A percentile compares a stretch with the other conserved stretches of the same genome.
Evolutionary conservation across 2,888 invertebrate species (phyloP).

Genomic region (Phalera bucephala): DNA sequence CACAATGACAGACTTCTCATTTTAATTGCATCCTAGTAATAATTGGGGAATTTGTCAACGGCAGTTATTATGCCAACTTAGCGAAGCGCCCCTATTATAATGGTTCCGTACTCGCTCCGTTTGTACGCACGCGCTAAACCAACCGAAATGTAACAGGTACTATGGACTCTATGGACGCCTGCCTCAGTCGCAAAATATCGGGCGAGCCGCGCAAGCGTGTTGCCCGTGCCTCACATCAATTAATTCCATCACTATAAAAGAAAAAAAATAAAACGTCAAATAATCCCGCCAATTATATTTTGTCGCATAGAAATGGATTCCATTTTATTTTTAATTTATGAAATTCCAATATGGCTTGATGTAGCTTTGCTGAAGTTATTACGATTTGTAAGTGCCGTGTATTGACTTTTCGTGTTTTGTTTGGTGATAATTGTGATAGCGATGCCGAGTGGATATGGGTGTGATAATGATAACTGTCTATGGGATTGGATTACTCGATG

Average conservation of each 20-base stretch:
- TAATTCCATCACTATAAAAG: constrained; percentile 29
- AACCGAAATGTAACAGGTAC: constrained; percentile 60
- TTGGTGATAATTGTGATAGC: constrained; percentile 69
- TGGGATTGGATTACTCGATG: constrained; percentile 74
- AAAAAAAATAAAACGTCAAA: constrained; percentile 30
- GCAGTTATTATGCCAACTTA: constrained; percentile 48
- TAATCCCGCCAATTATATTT: constrained; percentile 38
- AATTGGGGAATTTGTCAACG: constrained; percentile 32
- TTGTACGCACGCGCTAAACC: constrained; percentile 57
- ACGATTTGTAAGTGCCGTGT: constrained; percentile 47
- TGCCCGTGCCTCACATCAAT: constrained; percentile 33
- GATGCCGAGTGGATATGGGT: constrained; percentile 71
- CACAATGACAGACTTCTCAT: neutral
- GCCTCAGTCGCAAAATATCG: constrained; percentile 64
- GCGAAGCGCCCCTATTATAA: constrained; percentile 41
- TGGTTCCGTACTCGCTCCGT: constrained; percentile 35
- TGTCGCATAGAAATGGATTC: constrained; percentile 36
- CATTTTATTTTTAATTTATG: constrained; percentile 19
- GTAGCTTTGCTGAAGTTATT: constrained; percentile 32
- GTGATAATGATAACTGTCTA: constrained; percentile 71
- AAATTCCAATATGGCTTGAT: constrained; percentile 33
- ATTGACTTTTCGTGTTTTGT: constrained; percentile 72
- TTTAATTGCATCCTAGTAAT: constrained; percentile 36
- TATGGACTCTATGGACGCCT: constrained; percentile 43
- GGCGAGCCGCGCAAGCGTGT: constrained; percentile 62